phyloP scores from a whole-genome alignment of 2,113 vertebrate species.

The Paralichthys olivaceus region DNA sequence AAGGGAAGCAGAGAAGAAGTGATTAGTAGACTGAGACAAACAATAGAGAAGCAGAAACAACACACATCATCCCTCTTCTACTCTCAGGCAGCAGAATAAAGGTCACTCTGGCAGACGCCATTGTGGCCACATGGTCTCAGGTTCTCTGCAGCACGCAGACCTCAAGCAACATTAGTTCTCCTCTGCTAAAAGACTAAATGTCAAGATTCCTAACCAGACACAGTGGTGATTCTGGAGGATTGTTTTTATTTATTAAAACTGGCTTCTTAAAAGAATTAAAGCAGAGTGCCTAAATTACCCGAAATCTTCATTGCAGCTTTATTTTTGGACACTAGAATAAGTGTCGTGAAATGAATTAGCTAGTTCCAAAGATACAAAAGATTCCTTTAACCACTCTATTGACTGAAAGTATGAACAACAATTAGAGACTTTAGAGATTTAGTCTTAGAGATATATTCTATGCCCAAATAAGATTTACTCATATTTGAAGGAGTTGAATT shows the following conservation, averaged over 20 bases:
- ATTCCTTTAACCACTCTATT: no score
- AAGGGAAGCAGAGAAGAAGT: conserved; percentile 51
- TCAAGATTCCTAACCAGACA: conserved; percentile 12
- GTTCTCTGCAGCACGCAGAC: conserved; percentile 30
- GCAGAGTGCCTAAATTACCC: neutral
- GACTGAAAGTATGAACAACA: neutral
- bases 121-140: conserved; percentile 2
- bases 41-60: neutral
- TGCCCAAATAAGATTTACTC: no score
- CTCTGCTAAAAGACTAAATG: conserved; percentile 51
- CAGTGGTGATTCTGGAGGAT: conserved; percentile 19
- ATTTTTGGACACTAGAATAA: neutral
- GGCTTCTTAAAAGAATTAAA: neutral
- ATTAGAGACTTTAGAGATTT: neutral
- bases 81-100: conserved; percentile 46
- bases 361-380: neutral
- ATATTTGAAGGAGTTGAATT: no score
- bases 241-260: neutral
- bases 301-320: no score
- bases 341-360: no score
- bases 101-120: conserved; percentile 38
- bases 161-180: conserved; percentile 41
- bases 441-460: no score
- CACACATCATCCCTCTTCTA: neutral
- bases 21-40: conserved; percentile 23